phyloP scores from a whole-genome alignment of 2,888 invertebrate species.

The Stenurella melanura region DNA sequence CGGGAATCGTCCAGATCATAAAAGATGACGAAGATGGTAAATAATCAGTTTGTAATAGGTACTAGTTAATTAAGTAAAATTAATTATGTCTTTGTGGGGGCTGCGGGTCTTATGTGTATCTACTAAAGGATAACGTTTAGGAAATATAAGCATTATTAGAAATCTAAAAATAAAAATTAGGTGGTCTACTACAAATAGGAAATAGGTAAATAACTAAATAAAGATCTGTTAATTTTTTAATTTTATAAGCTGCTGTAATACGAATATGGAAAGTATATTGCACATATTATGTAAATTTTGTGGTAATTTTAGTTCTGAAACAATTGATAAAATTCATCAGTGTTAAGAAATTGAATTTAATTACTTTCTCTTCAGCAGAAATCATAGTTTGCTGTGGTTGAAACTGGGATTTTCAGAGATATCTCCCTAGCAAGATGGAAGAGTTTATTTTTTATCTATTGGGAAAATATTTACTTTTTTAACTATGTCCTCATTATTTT shows the following conservation, averaged over 20 bases:
- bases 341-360: slow-evolving; percentile 14
- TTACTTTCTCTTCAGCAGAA: slow-evolving; percentile 31
- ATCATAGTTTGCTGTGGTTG: neutral
- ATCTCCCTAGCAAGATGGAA: neutral
- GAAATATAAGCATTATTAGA: slow-evolving; percentile 18
- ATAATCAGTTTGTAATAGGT: slow-evolving; percentile 26
- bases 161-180: slow-evolving; percentile 40
- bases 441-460: neutral
- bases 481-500: neutral
- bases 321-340: slow-evolving; percentile 14
- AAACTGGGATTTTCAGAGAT: neutral
- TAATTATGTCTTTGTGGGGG: neutral
- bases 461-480: neutral
- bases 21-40: slow-evolving; percentile 38
- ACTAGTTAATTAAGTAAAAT: slow-evolving; percentile 24
- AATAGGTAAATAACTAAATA: slow-evolving; percentile 39
- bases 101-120: neutral
- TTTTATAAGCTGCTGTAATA: slow-evolving; percentile 16
- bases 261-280: slow-evolving; percentile 29
- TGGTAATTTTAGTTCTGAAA: slow-evolving; percentile 6
- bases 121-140: slow-evolving; percentile 1
- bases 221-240: slow-evolving; percentile 16
- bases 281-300: slow-evolving; percentile 30
- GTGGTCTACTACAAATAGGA: slow-evolving; percentile 33
- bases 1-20: slow-evolving; percentile 33